Percentiles rank a stretch among this genome's conserved stretches.
Conservation (phyloP, 2,113 vertebrate genomes). For the Tetraodon nigroviridis region DNA sequence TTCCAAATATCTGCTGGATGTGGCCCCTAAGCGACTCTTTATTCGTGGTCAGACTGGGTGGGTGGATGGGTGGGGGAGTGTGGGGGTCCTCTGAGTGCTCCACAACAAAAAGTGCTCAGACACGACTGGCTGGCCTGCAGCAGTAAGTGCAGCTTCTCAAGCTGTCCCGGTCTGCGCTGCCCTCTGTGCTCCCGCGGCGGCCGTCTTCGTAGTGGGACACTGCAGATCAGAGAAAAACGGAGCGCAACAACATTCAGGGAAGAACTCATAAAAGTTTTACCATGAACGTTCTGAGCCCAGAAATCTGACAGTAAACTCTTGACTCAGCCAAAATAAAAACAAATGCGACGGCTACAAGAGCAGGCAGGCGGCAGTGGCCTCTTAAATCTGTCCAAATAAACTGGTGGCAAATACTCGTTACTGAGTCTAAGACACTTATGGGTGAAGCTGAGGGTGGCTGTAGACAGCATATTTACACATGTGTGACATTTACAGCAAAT, state of each 20-base stretch:
- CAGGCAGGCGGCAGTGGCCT: too few relatives aligned
- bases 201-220: slow-evolving; percentile 73
- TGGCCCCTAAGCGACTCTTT: slow-evolving; percentile 61
- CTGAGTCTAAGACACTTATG: too few relatives aligned
- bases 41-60: slow-evolving; percentile 69
- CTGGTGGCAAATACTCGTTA: too few relatives aligned
- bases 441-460: too few relatives aligned
- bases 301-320: too few relatives aligned
- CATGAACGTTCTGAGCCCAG: too few relatives aligned
- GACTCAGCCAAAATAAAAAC: too few relatives aligned
- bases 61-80: slow-evolving; percentile 32
- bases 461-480: too few relatives aligned
- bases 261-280: too few relatives aligned
- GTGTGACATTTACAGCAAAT: too few relatives aligned
- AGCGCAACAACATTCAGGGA: neutral
- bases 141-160: slow-evolving; percentile 78
- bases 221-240: slow-evolving; percentile 34
- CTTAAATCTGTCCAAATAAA: too few relatives aligned
- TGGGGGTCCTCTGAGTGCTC: slow-evolving; percentile 43
- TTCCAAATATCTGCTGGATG: slow-evolving; percentile 35
- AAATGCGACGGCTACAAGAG: too few relatives aligned
- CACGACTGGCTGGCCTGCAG: slow-evolving; percentile 77
- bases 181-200: slow-evolving; percentile 69
- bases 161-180: slow-evolving; percentile 72
- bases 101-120: slow-evolving; percentile 61